These are phyloP conservation scores for Raillietiella orientalis DNA, from an alignment of 2,888 invertebrate species.

Conservation along the genomic window DNA sequence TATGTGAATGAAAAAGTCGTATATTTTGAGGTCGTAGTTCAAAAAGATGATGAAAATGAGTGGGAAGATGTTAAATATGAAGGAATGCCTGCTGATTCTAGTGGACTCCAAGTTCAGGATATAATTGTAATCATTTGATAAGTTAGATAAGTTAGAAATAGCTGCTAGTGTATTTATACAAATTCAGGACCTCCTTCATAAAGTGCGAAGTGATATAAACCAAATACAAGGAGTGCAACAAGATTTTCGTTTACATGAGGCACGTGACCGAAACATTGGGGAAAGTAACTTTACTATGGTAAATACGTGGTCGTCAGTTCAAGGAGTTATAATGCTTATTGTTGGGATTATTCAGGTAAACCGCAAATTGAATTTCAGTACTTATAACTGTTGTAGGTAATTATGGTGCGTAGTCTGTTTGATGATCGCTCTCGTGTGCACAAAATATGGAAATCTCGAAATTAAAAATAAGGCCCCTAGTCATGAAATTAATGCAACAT, in stretches of 20 bases:
- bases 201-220: constrained; percentile 17
- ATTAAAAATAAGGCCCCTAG: too few species aligned
- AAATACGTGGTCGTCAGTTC: constrained; percentile 39
- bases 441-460: constrained; percentile 10
- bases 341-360: constrained; percentile 27
- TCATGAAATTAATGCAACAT: too few species aligned
- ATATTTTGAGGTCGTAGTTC: constrained; percentile 38
- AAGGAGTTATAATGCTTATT: constrained; percentile 31
- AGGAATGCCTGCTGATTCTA: constrained; percentile 7
- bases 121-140: too few species aligned
- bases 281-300: constrained; percentile 49
- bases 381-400: constrained; percentile 19
- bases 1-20: constrained; percentile 48
- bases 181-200: too few species aligned
- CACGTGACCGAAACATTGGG: constrained; percentile 43
- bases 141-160: too few species aligned
- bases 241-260: constrained; percentile 44
- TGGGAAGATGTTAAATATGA: constrained; percentile 15
- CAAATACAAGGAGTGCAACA: constrained; percentile 27
- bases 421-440: constrained; percentile 19
- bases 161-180: too few species aligned
- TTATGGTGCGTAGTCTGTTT: constrained; percentile 45
- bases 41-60: constrained; percentile 16
- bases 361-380: neutral
- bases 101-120: constrained; percentile 7